These are phyloP conservation scores for Phrynocephalus forsythii DNA, from an alignment of 2,797 vertebrate genomes.

Conservation along the genomic window DNA sequence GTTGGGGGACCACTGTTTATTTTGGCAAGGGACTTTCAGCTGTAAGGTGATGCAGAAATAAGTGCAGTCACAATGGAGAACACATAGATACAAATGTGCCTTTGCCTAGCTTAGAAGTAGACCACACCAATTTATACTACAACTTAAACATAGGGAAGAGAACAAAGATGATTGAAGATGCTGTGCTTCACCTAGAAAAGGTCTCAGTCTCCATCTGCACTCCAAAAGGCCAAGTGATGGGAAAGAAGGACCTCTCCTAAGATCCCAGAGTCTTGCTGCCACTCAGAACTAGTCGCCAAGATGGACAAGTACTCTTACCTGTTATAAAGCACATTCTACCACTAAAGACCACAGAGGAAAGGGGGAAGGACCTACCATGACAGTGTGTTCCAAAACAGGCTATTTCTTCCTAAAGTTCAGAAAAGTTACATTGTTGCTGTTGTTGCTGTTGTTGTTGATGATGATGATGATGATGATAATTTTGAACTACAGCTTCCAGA, in stretches of 20 bases:
- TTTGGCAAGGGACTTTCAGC: no score
- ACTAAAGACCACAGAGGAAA: not conserved
- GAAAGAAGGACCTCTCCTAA: not conserved
- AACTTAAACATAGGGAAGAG: not conserved
- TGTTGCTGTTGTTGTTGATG: no score
- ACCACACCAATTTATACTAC: not conserved
- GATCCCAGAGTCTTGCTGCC: not conserved
- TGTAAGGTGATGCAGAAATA: no score
- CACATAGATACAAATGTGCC: not conserved
- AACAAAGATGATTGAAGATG: not conserved
- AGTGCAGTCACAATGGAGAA: no score
- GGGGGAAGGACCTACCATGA: not conserved
- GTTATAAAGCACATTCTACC: not conserved
- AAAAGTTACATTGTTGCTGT: no score
- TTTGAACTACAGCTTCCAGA: no score
- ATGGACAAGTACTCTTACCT: no score
- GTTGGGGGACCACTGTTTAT: no score
- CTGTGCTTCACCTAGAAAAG: not conserved
- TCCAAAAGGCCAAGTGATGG: not conserved
- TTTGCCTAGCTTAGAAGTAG: not conserved
- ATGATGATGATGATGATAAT: no score
- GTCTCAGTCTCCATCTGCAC: not conserved
- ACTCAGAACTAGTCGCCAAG: not conserved
- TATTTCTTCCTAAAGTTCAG: not conserved
- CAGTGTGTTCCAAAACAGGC: not conserved